phyloP scores from a whole-genome alignment of 2,113 vertebrate species.

The Pachycephala philippinensis region DNA sequence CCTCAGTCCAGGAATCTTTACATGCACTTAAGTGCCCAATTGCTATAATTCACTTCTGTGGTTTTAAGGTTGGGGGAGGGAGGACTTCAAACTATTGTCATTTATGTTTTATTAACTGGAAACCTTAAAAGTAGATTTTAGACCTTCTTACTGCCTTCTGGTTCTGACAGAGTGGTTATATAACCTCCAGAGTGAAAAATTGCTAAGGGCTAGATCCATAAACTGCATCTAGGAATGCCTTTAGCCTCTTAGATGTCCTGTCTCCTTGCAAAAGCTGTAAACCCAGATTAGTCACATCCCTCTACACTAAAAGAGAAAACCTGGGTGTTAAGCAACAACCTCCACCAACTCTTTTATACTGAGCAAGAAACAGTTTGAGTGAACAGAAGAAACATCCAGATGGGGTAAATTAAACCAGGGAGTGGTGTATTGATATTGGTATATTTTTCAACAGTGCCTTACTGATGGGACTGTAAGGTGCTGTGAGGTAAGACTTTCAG shows the following conservation, averaged over 20 bases:
- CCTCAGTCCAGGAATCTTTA: not conserved
- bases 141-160: not conserved
- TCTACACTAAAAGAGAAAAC: not conserved
- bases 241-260: not conserved
- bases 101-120: constrained; percentile 4
- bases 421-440: not conserved
- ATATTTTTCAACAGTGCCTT: not conserved
- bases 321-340: not conserved
- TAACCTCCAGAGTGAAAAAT: not conserved
- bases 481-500: not conserved
- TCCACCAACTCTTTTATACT: not conserved
- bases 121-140: not conserved
- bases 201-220: not conserved
- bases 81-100: not conserved
- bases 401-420: not conserved
- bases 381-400: not conserved
- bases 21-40: not conserved
- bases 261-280: not conserved
- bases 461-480: not conserved
- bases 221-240: not conserved
- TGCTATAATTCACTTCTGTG: not conserved
- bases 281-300: not conserved
- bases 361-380: not conserved
- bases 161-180: not conserved
- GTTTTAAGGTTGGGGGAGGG: not conserved